Evolutionary conservation across 2,113 vertebrate species (phyloP).

Genomic region (Antechinus stuartii): DNA sequence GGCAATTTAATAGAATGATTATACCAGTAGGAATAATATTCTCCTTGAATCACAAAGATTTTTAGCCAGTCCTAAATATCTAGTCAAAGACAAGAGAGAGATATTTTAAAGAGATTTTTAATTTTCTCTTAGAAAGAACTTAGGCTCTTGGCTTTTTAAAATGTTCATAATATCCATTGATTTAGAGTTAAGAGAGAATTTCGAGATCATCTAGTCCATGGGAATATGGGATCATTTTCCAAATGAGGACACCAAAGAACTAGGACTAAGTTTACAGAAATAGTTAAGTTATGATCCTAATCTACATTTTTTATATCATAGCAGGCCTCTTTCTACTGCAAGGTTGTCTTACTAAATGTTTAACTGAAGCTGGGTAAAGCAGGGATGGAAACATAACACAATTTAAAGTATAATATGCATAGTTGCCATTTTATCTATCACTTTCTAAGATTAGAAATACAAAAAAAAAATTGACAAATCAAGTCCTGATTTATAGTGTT

Average conservation of each 20-base stretch:
- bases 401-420: neutral
- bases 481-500: neutral
- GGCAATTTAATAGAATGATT: conserved; percentile 50
- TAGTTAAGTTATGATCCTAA: neutral
- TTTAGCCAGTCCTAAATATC: conserved; percentile 16
- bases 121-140: neutral
- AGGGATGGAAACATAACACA: too few species aligned
- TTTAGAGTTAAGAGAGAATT: neutral
- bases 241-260: neutral
- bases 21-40: conserved; percentile 49
- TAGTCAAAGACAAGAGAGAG: conserved; percentile 19
- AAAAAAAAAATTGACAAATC: neutral
- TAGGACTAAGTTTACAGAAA: neutral
- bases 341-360: neutral
- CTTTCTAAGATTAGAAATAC: neutral
- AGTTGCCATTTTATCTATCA: neutral
- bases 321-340: neutral
- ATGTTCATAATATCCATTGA: neutral
- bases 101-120: conserved; percentile 37
- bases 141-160: neutral
- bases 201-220: too few species aligned
- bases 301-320: neutral
- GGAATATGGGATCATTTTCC: neutral
- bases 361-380: neutral
- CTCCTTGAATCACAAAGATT: conserved; percentile 30